Percentiles rank a stretch among this genome's conserved stretches.
Evolutionary conservation across 1,140 invertebrate genomes (phyloP).

Genomic region (Pectinophora gossypiella): DNA sequence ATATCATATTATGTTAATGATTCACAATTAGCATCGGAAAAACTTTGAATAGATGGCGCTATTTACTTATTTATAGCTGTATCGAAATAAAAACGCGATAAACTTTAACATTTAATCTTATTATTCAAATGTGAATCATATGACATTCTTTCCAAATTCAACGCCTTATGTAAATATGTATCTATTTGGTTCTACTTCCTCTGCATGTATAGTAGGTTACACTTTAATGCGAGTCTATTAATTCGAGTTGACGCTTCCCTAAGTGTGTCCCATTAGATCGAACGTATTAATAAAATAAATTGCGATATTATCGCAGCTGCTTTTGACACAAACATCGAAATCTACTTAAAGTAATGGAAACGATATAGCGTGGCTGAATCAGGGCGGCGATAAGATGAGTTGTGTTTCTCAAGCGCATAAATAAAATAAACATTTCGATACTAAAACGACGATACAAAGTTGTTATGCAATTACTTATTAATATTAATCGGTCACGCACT

Average conservation of each 20-base stretch:
- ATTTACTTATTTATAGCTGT: not conserved
- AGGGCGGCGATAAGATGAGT: slow-evolving; percentile 19
- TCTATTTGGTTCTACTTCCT: not conserved
- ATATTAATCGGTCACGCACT: no score
- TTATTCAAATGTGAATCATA: not conserved
- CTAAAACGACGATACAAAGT: no score
- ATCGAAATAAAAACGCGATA: not conserved
- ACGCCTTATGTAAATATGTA: not conserved
- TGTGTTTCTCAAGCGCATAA: slow-evolving; percentile 1
- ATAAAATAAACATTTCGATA: not conserved
- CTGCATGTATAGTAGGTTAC: not conserved
- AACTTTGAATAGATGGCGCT: not conserved
- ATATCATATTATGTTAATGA: not conserved
- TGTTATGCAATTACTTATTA: no score
- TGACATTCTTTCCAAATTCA: not conserved
- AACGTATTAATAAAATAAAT: slow-evolving; percentile 69
- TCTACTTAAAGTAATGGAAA: slow-evolving; percentile 72
- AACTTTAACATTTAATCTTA: not conserved
- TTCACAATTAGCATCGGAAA: not conserved
- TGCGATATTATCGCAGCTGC: slow-evolving; percentile 60
- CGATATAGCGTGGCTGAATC: slow-evolving; percentile 58
- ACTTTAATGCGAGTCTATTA: not conserved
- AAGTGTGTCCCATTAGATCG: slow-evolving; percentile 40
- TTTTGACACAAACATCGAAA: slow-evolving; percentile 71
- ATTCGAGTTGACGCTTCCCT: slow-evolving; percentile 17